Conservation (phyloP, 2,888 invertebrate genomes). For the Archips xylosteana region DNA sequence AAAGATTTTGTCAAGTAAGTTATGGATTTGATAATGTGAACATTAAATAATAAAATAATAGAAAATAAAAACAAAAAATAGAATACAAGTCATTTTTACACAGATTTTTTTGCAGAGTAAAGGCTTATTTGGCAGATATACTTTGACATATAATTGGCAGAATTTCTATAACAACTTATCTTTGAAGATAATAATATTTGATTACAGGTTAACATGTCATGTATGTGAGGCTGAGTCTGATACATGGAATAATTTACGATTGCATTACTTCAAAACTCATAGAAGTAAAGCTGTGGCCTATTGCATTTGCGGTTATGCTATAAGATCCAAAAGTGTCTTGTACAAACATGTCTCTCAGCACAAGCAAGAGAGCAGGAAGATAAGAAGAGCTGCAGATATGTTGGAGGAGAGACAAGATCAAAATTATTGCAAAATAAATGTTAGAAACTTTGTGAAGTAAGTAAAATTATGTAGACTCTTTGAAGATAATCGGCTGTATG, state of each 20-base stretch:
- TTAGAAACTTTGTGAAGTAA: constrained; percentile 75
- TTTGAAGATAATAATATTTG: constrained; percentile 42
- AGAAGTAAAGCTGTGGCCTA: constrained; percentile 67
- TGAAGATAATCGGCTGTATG: not conserved
- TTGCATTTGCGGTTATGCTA: constrained; percentile 73
- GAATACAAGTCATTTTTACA: too few relatives aligned
- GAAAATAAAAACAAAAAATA: too few relatives aligned
- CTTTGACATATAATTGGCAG: too few relatives aligned
- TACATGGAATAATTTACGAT: constrained; percentile 65
- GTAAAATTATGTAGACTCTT: constrained; percentile 36
- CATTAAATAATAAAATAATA: too few relatives aligned
- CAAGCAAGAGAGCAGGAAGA: constrained; percentile 65
- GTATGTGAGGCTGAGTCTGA: constrained; percentile 66
- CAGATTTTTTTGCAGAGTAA: not conserved
- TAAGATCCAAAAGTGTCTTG: constrained; percentile 72
- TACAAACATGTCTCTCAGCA: constrained; percentile 78
- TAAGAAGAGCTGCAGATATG: constrained; percentile 56
- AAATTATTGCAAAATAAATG: constrained; percentile 66
- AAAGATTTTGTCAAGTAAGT: constrained; percentile 68
- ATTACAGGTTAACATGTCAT: constrained; percentile 67
- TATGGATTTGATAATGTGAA: too few relatives aligned
- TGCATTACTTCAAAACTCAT: constrained; percentile 66
- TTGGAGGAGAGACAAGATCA: constrained; percentile 56
- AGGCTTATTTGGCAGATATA: too few relatives aligned
- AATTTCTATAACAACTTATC: not conserved